These are phyloP conservation scores for Glaucopsyche alexis DNA, from an alignment of 2,888 invertebrate genomes.

Conservation along the genomic window DNA sequence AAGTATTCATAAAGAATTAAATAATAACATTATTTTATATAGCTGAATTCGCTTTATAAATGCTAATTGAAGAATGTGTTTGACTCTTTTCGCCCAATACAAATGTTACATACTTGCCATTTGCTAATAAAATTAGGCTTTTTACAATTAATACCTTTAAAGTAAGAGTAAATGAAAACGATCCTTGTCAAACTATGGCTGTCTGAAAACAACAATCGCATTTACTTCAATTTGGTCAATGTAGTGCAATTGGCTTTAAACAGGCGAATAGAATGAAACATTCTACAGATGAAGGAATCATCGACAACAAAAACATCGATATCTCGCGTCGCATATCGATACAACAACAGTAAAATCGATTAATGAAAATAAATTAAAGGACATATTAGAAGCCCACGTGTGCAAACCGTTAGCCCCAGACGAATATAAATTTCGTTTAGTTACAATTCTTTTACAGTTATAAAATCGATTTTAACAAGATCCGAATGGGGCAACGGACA, in stretches of 20 bases:
- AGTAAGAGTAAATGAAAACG: background rate
- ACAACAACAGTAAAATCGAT: constrained; percentile 56
- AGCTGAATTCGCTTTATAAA: background rate
- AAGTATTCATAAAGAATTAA: background rate
- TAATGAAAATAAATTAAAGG: constrained; percentile 55
- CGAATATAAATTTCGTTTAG: constrained; percentile 28
- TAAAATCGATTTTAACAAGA: constrained; percentile 27
- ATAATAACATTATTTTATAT: background rate
- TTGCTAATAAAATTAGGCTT: background rate
- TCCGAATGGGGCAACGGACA: constrained; percentile 28
- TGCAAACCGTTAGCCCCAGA: constrained; percentile 39
- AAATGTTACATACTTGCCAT: background rate
- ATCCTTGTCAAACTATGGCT: background rate
- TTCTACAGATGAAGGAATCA: background rate
- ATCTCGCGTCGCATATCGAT: constrained; percentile 54
- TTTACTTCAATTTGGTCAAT: background rate
- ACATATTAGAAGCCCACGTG: constrained; percentile 51
- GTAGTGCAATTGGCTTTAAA: background rate
- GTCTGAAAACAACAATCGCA: background rate
- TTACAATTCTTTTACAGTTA: constrained; percentile 9
- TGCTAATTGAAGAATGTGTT: background rate
- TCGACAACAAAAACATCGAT: constrained; percentile 31
- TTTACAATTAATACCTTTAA: background rate
- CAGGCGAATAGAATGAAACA: constrained; percentile 19
- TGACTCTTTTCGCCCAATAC: background rate